phyloP scores from a whole-genome alignment of 2,888 invertebrate species.

The Eledone cirrhosa region DNA sequence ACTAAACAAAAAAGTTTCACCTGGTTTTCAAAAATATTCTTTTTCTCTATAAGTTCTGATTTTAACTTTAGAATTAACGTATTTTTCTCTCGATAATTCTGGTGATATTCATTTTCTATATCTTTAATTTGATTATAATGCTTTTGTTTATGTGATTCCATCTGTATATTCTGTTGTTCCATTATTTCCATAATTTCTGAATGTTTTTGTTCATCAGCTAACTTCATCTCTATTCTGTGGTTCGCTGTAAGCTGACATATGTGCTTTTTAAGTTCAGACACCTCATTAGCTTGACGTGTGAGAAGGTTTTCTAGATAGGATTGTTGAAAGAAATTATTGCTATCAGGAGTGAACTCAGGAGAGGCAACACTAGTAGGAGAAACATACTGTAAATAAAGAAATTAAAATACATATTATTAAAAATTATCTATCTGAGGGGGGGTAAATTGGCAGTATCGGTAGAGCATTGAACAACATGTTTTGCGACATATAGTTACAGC shows the following conservation, averaged over 20 bases:
- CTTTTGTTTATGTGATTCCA: conserved; percentile 36
- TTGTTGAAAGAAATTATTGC: not conserved
- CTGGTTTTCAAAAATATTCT: conserved; percentile 49
- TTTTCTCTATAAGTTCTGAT: conserved; percentile 42
- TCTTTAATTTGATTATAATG: conserved; percentile 47
- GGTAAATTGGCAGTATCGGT: too few species aligned
- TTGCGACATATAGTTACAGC: too few species aligned
- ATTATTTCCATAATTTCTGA: not conserved
- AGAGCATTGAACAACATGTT: too few species aligned
- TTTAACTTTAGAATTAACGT: conserved; percentile 43
- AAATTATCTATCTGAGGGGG: too few species aligned
- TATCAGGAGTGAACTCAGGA: too few species aligned
- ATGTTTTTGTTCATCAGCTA: not conserved
- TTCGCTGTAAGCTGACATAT: conserved; percentile 32
- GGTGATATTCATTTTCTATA: conserved; percentile 43
- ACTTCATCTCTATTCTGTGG: not conserved
- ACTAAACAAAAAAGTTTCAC: conserved; percentile 35
- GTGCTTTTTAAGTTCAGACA: conserved; percentile 50
- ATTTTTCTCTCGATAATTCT: conserved; percentile 43
- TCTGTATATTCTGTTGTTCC: not conserved
- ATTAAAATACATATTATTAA: too few species aligned
- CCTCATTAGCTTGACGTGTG: conserved; percentile 54
- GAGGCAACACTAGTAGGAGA: too few species aligned
- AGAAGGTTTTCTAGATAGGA: conserved; percentile 57
- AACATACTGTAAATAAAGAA: too few species aligned